Evolutionary conservation across 2,113 vertebrate species (phyloP).

Genomic region (rat (Rattus norvegicus)): DNA sequence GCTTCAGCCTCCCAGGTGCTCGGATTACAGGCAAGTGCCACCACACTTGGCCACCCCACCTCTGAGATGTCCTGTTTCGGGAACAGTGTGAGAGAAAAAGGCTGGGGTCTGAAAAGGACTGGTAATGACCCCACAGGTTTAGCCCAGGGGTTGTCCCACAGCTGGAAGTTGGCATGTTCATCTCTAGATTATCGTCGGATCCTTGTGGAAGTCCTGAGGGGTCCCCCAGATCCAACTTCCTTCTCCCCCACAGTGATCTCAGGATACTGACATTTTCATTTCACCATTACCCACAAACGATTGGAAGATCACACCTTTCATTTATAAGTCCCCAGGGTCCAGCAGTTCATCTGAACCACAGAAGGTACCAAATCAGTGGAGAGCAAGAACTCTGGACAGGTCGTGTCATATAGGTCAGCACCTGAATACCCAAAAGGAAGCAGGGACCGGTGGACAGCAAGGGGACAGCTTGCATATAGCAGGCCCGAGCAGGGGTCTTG

Average conservation of each 20-base stretch:
- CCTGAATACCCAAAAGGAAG: background rate
- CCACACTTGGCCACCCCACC: background rate
- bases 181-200: background rate
- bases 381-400: background rate
- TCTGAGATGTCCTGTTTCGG: background rate
- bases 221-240: background rate
- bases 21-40: background rate
- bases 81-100: slow-evolving; percentile 18
- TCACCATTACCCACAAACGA: background rate
- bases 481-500: background rate
- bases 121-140: background rate
- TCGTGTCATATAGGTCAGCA: too few species aligned
- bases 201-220: background rate
- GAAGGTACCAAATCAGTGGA: background rate
- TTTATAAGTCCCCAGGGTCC: background rate
- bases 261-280: background rate
- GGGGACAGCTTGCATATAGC: background rate
- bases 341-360: background rate
- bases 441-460: background rate
- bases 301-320: background rate
- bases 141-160: background rate
- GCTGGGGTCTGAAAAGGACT: background rate
- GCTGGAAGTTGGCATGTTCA: background rate
- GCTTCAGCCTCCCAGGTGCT: background rate
- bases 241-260: background rate